These are phyloP conservation scores for Pegea sp. DNA, from an alignment of 23 tunicate species.

Conservation along the genomic window DNA sequence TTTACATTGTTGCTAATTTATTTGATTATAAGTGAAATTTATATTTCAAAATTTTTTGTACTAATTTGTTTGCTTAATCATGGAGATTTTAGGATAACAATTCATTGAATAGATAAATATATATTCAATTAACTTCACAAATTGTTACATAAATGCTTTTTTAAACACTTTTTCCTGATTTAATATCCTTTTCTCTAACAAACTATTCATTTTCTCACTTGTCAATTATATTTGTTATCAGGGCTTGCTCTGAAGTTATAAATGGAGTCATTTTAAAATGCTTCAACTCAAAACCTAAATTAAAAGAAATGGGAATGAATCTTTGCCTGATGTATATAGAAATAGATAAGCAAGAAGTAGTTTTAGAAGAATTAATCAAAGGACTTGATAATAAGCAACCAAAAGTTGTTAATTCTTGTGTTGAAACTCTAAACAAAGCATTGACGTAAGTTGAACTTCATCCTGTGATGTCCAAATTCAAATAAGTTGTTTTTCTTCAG, in stretches of 20 bases:
- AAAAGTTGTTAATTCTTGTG: constrained; percentile 64
- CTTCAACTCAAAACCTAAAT: constrained; percentile 78
- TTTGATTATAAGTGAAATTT: too few species aligned
- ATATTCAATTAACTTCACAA: too few species aligned
- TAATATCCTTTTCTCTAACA: too few species aligned
- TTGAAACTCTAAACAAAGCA: constrained; percentile 30
- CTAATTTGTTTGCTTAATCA: too few species aligned
- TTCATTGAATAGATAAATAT: too few species aligned
- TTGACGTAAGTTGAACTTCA: constrained; percentile 17
- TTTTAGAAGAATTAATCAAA: constrained; percentile 42
- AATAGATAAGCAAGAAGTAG: constrained; percentile 68
- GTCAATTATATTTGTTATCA: too few species aligned
- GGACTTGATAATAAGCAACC: constrained; percentile 93
- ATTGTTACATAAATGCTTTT: too few species aligned
- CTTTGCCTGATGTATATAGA: constrained; percentile 78
- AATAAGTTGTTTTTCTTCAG: constrained; percentile 5
- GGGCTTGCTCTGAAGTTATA: constrained; percentile 57
- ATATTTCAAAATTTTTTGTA: too few species aligned
- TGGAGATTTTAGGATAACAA: too few species aligned
- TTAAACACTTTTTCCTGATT: too few species aligned
- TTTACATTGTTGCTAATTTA: too few species aligned
- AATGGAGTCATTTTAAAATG: constrained; percentile 71
- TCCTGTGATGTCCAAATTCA: not conserved
- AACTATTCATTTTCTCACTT: too few species aligned
- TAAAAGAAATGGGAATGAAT: constrained; percentile 54